Base-by-base conservation (phyloP, 2,888 invertebrate species). In the Andrena marginata region DNA sequence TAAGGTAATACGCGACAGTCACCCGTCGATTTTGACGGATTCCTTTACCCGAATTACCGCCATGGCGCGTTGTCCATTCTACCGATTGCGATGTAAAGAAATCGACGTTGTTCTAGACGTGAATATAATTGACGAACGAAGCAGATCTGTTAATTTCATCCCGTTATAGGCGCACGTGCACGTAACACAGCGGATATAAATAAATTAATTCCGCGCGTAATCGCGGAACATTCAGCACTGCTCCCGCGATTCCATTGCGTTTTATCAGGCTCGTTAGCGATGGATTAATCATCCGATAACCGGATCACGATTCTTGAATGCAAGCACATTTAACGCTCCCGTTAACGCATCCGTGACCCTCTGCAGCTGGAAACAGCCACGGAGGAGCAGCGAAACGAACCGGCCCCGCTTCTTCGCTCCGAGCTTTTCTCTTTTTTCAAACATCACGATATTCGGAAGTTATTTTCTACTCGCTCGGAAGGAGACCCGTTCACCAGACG, bases 231-330 rank as follows among this genome's bases (percentile, higher is more conserved):
- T 48, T 35, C 29, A 35, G 35, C n/a, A 8, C n/a, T 13, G 33
- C 16, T 20, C 51, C 5, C 5, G 6, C 26, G 10, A 65, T 65
- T 35, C 33, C 13, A 64, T 63, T 51, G 67, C 6, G 10, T 49
- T 69, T 70, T 31, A 49, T 48, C 23, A n/a, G 16, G 16, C 23
- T 77, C 70, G 60, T 63, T 56, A 49, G 13, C 16, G 26, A 54
- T 7, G 64, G 26, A 72, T 80, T 71, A 77, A 77, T 76, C 60
- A 51, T 56, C 29, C 29, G 65, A 51, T 23, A 60, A 26, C 5
- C 16, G 13, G 51, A 56, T 13, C 26, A 6, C 8, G 33, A n/a
- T 33, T 59, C n/a, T 48, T 48, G 16, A 20, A 59, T 16, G 56
- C 35, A 29, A 54, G 33, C 51, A 54, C 31, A 7, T 35, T 49